phyloP scores from a whole-genome alignment of 2,888 invertebrate genomes.

The Drosophila meridionalis region DNA sequence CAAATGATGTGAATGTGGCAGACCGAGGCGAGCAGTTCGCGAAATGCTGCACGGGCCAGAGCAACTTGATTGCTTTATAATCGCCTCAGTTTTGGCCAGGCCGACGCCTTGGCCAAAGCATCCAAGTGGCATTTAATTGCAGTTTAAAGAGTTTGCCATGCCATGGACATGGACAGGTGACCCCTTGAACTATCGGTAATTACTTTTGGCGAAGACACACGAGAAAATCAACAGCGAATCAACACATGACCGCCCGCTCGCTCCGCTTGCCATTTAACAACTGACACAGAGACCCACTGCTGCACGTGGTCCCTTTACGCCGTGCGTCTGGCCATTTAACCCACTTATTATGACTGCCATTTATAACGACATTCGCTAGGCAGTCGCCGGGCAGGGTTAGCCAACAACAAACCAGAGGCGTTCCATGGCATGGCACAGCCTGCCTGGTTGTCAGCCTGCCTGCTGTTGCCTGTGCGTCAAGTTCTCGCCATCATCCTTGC shows the following conservation, averaged over 20 bases:
- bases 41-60: constrained; percentile 19
- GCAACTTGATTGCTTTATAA: constrained; percentile 77
- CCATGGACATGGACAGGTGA: constrained; percentile 39
- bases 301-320: constrained; percentile 4
- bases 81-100: constrained; percentile 47
- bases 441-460: constrained; percentile 11
- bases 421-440: constrained; percentile 28
- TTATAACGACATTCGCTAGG: constrained; percentile 69
- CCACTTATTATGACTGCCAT: constrained; percentile 80
- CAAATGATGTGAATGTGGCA: constrained; percentile 68
- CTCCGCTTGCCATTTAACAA: constrained; percentile 33
- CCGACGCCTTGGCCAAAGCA: constrained; percentile 16
- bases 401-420: constrained; percentile 6
- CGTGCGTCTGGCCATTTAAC: constrained; percentile 66
- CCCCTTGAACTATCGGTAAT: constrained; percentile 73
- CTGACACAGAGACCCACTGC: constrained; percentile 59
- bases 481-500: constrained; percentile 51
- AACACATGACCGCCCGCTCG: constrained; percentile 51
- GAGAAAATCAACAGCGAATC: constrained; percentile 72
- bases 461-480: constrained; percentile 25
- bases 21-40: constrained; percentile 7
- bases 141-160: constrained; percentile 63
- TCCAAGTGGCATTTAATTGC: constrained; percentile 70
- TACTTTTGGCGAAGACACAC: constrained; percentile 62
- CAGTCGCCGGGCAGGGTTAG: constrained; percentile 6